Evolutionary conservation across 2,113 vertebrate genomes (phyloP).

Genomic region (Rousettus leschenaultii): DNA sequence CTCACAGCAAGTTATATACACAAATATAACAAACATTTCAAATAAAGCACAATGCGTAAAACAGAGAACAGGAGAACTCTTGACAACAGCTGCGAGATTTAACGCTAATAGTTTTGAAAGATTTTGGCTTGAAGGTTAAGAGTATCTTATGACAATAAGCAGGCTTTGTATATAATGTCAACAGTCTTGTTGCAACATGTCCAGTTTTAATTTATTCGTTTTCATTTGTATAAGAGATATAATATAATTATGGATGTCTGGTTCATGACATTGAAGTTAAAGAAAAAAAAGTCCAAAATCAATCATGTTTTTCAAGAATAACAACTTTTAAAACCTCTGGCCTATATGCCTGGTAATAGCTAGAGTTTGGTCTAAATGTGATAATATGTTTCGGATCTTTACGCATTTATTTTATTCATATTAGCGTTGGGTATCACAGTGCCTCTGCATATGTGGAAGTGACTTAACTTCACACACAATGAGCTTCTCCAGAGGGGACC

Average conservation of each 20-base stretch:
- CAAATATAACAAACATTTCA: slow-evolving; percentile 88
- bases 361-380: slow-evolving; percentile 75
- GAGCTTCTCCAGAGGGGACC: slow-evolving; percentile 21
- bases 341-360: slow-evolving; percentile 72
- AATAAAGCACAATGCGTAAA: slow-evolving; percentile 84
- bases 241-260: slow-evolving; percentile 86
- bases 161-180: slow-evolving; percentile 89
- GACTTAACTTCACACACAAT: slow-evolving; percentile 1
- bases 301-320: slow-evolving; percentile 79
- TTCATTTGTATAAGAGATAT: slow-evolving; percentile 86
- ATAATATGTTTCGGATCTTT: slow-evolving; percentile 74
- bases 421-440: slow-evolving; percentile 55
- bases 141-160: slow-evolving; percentile 89
- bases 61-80: slow-evolving; percentile 83
- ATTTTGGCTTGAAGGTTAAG: slow-evolving; percentile 89
- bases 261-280: slow-evolving; percentile 80
- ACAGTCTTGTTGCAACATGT: slow-evolving; percentile 86
- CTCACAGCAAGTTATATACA: slow-evolving; percentile 87
- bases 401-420: slow-evolving; percentile 77
- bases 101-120: slow-evolving; percentile 89
- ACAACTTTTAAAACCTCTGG: slow-evolving; percentile 75
- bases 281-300: slow-evolving; percentile 68
- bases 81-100: slow-evolving; percentile 86
- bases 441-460: slow-evolving; percentile 34
- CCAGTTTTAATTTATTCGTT: slow-evolving; percentile 88